Base-by-base conservation (phyloP, 2,888 invertebrate species). In the Axea sp. region DNA sequence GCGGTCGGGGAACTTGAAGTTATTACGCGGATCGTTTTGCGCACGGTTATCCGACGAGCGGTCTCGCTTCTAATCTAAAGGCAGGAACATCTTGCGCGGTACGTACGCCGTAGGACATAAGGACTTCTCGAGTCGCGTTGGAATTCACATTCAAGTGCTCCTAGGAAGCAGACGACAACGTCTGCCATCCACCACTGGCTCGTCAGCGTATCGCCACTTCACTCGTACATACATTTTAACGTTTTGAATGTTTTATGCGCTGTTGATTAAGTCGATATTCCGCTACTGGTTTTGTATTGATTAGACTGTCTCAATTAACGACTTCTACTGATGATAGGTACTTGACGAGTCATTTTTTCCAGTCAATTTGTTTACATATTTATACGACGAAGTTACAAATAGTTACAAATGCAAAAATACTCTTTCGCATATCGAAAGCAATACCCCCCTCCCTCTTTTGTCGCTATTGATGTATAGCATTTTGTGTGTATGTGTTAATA, bases 11-110 rank as follows among this genome's bases (percentile, higher is more conserved):
- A 59, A 51, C 43, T 62, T 35, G 9, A 22, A 62, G 62, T 71
- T 71, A 71, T 71, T 71, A 57, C 60, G 51, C 19, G 31, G 53
- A 69, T 45, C 31, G 62, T 62, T 33, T 45, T 24, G 53, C 8
- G 24, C 43, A 14, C 69, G 60, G 60, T 69, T 62, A 60, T 37
- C 47, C 53, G 45, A 45, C 45, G 39, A 31, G 51, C 41, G 43
- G 35, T 55, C 55, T 33, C 71, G 55, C 47, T 62, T 71, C 71
- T 31, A 62, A 71, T 55, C 55, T 62, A 71, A 71, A 71, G 62
- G 55, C 49, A 43, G 19, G 11, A 71, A 41, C 60, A 62, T 62
- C 55, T 62, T 69, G 30, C 53, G 55, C 43, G 17, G 47, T 39
- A 47, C 65, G 39, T 55, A 39, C 30, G 60, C 60, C 60, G 62